phyloP scores from a whole-genome alignment of 2,113 vertebrate genomes.

The Mus pahari region DNA sequence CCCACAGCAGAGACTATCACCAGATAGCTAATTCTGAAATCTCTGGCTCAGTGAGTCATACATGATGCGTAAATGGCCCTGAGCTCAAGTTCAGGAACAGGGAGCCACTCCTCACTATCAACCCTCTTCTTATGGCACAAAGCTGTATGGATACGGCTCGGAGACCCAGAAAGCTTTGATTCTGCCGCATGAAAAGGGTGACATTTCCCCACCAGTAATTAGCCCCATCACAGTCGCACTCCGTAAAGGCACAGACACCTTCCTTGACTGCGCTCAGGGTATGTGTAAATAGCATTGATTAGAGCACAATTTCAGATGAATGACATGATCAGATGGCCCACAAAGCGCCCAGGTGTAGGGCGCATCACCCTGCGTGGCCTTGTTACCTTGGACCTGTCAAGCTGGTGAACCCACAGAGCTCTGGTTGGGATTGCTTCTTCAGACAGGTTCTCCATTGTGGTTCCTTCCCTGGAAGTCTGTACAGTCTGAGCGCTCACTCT shows the following conservation, averaged over 20 bases:
- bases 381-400: not conserved
- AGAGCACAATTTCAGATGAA: constrained; percentile 59
- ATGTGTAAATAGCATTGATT: constrained; percentile 38
- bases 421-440: not conserved
- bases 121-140: not conserved
- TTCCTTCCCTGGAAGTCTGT: fast-evolving
- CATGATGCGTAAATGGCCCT: not conserved
- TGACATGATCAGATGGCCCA: constrained; percentile 69
- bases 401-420: not conserved
- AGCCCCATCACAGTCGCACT: fast-evolving
- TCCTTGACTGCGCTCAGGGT: not conserved
- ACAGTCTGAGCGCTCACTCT: not conserved
- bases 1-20: not conserved
- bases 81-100: not conserved
- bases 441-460: not conserved
- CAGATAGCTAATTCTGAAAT: not conserved
- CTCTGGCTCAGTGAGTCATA: not conserved
- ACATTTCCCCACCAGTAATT: not conserved
- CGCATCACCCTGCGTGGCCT: not conserved
- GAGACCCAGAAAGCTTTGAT: not conserved
- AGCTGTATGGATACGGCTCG: not conserved
- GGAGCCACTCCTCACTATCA: not conserved
- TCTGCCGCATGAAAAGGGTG: constrained; percentile 51
- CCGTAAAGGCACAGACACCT: not conserved
- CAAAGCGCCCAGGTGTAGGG: constrained; percentile 20